Percentiles rank a stretch among this genome's conserved stretches.
phyloP scores from a whole-genome alignment of 2,888 invertebrate genomes.

The Chironomus riparius region DNA sequence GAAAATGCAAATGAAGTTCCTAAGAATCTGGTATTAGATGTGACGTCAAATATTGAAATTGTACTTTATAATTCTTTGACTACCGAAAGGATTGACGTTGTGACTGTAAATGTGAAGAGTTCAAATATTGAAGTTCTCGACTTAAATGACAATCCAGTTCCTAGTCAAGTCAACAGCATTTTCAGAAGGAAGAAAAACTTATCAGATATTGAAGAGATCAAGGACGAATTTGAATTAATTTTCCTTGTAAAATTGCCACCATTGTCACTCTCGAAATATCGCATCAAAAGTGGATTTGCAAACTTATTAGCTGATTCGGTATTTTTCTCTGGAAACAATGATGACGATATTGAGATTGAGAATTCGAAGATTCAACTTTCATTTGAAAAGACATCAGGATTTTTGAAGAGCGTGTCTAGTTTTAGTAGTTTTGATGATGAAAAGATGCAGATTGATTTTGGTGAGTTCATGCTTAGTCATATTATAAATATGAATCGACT shows the following conservation, averaged over 20 bases:
- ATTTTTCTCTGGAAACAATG: background rate
- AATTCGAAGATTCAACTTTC: constrained; percentile 70
- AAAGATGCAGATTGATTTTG: background rate
- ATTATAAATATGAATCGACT: too few species aligned
- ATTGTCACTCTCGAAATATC: constrained; percentile 62
- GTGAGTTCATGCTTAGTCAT: too few species aligned
- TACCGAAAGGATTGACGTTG: constrained; percentile 66
- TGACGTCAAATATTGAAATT: constrained; percentile 48
- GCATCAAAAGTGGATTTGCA: constrained; percentile 41
- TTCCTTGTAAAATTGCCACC: constrained; percentile 75
- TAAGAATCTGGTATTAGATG: constrained; percentile 59
- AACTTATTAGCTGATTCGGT: background rate
- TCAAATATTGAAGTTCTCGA: constrained; percentile 66
- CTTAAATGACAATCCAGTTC: constrained; percentile 51
- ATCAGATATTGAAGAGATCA: constrained; percentile 45
- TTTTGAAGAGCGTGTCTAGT: constrained; percentile 57
- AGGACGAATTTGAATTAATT: constrained; percentile 51
- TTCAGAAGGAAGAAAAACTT: constrained; percentile 52
- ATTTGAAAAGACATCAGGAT: constrained; percentile 73
- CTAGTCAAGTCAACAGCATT: constrained; percentile 77
- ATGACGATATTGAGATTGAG: constrained; percentile 72
- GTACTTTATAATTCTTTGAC: constrained; percentile 78
- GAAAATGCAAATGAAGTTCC: constrained; percentile 72
- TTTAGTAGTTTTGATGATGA: background rate
- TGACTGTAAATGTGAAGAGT: constrained; percentile 59